Evolutionary conservation across 2,797 vertebrate genomes (phyloP).

Genomic region (Rachycentron canadum): DNA sequence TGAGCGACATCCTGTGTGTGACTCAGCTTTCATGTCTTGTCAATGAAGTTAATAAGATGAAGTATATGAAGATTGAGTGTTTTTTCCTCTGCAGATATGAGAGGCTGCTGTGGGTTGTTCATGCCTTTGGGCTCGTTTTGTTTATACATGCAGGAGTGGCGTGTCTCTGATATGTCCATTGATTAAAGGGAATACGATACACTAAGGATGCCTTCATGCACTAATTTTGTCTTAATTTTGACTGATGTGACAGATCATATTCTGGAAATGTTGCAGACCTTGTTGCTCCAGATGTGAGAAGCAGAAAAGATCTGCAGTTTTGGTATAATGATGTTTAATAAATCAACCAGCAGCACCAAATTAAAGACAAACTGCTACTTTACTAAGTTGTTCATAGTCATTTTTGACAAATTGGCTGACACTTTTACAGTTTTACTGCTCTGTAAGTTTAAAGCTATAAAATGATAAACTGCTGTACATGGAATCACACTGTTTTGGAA

Average conservation of each 20-base stretch:
- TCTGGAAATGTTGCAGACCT: background rate
- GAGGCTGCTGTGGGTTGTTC: background rate
- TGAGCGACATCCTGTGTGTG: conserved; percentile 49
- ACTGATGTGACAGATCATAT: background rate
- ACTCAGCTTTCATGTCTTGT: conserved; percentile 41
- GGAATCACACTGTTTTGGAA: conserved; percentile 39
- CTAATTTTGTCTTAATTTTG: conserved; percentile 1
- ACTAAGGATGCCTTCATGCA: background rate
- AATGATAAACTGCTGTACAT: conserved; percentile 33
- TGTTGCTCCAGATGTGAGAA: background rate
- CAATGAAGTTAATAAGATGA: conserved; percentile 45
- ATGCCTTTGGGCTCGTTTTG: conserved; percentile 2
- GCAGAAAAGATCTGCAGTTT: background rate
- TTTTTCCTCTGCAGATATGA: conserved; percentile 40
- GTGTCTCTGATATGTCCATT: background rate
- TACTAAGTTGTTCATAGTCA: background rate
- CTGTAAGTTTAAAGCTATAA: conserved; percentile 24
- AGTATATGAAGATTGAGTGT: conserved; percentile 33
- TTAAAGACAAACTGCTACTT: background rate
- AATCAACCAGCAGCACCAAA: background rate
- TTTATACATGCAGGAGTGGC: background rate
- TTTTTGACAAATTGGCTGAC: conserved; percentile 29
- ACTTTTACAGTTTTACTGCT: conserved; percentile 8
- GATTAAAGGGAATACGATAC: conserved; percentile 13
- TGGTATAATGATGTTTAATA: background rate